These are phyloP conservation scores for Micronycteris hirsuta DNA, from an alignment of 2,113 vertebrate genomes.

Conservation along the genomic window DNA sequence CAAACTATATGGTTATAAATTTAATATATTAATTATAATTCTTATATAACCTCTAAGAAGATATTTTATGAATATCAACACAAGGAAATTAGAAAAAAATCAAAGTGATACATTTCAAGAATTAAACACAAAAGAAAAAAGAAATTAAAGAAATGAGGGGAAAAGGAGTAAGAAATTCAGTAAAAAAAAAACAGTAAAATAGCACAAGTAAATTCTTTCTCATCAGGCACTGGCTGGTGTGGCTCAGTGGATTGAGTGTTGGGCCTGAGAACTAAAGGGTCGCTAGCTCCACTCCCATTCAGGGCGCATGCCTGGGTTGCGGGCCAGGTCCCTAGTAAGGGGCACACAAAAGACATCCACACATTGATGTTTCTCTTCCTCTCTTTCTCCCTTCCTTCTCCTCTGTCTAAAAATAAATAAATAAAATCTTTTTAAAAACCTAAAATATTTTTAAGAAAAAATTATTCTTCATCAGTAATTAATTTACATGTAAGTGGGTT, in stretches of 20 bases:
- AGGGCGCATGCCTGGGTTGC: no score
- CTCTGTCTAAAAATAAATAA: no score
- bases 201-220: background rate
- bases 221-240: no score
- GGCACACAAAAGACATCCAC: no score
- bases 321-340: no score
- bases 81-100: background rate
- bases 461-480: background rate
- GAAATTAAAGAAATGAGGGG: background rate
- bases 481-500: background rate
- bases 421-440: no score
- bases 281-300: no score
- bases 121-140: background rate
- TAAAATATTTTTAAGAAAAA: no score
- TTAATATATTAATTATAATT: background rate
- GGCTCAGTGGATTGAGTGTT: no score
- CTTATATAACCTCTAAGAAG: background rate
- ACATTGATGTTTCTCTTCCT: no score
- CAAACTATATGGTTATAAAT: background rate
- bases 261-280: no score
- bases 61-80: background rate
- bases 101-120: background rate
- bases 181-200: background rate
- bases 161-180: background rate
- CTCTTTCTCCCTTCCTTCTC: no score